Evolutionary conservation across 2,113 vertebrate genomes (phyloP).

Genomic region (Origma solitaria): DNA sequence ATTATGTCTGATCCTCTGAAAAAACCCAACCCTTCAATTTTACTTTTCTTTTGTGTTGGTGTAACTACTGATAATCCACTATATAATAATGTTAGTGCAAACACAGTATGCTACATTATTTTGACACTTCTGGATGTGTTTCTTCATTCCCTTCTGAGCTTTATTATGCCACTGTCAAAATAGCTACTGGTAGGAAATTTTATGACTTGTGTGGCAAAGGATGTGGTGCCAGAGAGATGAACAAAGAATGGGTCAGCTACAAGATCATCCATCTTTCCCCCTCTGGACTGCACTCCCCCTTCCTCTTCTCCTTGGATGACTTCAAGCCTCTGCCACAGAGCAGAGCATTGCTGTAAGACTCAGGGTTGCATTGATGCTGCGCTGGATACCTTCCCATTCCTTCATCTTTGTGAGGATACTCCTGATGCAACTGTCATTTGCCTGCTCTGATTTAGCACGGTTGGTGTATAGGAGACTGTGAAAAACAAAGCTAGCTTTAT

Average conservation of each 20-base stretch:
- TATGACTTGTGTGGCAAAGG: conserved; percentile 39
- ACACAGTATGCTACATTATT: neutral
- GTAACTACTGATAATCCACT: neutral
- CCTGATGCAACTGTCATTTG: neutral
- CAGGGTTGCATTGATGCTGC: rapidly evolving
- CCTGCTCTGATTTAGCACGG: neutral
- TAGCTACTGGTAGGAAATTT: conserved; percentile 25
- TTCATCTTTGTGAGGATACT: neutral
- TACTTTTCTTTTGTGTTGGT: neutral
- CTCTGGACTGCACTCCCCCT: neutral
- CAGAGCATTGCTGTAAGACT: neutral
- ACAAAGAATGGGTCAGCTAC: conserved; percentile 30
- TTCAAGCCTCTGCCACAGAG: neutral
- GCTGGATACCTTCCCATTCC: neutral
- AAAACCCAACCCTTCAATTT: neutral
- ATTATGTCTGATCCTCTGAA: neutral
- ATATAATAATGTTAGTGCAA: neutral
- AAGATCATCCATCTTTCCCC: conserved; percentile 29
- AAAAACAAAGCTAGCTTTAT: neutral
- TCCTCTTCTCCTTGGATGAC: neutral
- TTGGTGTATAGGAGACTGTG: neutral
- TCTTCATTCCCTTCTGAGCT: conserved; percentile 33
- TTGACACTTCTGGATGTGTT: conserved; percentile 15
- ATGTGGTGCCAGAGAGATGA: conserved; percentile 30
- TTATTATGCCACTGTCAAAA: conserved; percentile 37